phyloP scores from a whole-genome alignment of 2,113 vertebrate genomes.

The Pterocles orientalis region DNA sequence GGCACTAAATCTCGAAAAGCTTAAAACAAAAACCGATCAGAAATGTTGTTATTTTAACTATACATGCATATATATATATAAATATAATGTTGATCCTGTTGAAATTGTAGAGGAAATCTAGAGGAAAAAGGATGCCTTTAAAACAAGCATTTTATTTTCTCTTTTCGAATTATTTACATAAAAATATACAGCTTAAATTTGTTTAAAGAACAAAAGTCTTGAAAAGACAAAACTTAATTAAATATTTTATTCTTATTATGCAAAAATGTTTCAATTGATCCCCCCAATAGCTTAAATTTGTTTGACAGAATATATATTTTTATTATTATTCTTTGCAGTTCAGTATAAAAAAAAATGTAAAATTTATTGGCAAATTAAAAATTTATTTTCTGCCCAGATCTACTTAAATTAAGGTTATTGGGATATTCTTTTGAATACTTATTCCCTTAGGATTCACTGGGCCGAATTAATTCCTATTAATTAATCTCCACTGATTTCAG shows the following conservation, averaged over 20 bases:
- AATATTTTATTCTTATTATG: neutral
- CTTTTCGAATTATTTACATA: neutral
- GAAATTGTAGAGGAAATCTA: neutral
- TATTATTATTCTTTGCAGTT: neutral
- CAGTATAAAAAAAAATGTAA: neutral
- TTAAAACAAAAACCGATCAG: neutral
- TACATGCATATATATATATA: neutral
- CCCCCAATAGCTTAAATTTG: neutral
- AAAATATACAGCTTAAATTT: fast-evolving
- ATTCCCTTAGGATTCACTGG: neutral
- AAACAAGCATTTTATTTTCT: neutral
- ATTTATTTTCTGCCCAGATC: neutral
- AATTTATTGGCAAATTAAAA: neutral
- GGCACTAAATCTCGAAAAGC: neutral
- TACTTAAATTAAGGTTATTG: constrained; percentile 10
- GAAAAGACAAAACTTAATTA: neutral
- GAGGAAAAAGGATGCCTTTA: neutral
- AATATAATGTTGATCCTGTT: neutral
- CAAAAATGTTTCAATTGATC: neutral
- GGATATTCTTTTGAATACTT: neutral
- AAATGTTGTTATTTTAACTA: neutral
- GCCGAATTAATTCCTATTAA: neutral
- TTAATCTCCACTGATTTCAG: constrained; percentile 5
- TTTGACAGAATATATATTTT: neutral
- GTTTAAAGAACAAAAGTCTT: neutral